phyloP scores from a whole-genome alignment of 2,113 vertebrate genomes.

The Charadrius vociferus region DNA sequence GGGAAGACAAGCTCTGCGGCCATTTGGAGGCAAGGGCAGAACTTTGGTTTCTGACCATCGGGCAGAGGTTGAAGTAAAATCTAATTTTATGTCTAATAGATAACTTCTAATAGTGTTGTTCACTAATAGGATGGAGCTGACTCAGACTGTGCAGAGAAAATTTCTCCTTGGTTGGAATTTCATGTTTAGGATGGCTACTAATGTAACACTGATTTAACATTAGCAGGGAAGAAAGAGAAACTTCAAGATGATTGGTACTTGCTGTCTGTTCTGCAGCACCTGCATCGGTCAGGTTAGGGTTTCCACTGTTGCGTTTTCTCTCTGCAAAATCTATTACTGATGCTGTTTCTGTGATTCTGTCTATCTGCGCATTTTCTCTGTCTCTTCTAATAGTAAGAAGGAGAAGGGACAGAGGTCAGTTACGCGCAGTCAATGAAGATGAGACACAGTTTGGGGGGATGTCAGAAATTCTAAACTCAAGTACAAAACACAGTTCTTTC shows the following conservation, averaged over 20 bases:
- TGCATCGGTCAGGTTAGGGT: not conserved
- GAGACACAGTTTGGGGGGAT: not conserved
- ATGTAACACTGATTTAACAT: not conserved
- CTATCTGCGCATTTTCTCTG: not conserved
- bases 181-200: not conserved
- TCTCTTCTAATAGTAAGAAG: not conserved
- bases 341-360: not conserved
- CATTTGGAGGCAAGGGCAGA: not conserved
- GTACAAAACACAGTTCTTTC: not conserved
- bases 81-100: not conserved
- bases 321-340: not conserved
- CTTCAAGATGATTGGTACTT: not conserved
- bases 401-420: not conserved
- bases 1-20: not conserved
- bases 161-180: not conserved
- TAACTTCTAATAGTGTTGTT: not conserved
- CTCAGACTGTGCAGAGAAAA: not conserved
- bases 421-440: not conserved
- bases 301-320: not conserved
- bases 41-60: not conserved
- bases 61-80: slow-evolving; percentile 3
- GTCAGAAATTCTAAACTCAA: not conserved
- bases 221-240: not conserved
- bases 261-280: not conserved
- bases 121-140: not conserved